Evolutionary conservation across 1,140 invertebrate species (phyloP).

Genomic region (Scaptomyza pallida): DNA sequence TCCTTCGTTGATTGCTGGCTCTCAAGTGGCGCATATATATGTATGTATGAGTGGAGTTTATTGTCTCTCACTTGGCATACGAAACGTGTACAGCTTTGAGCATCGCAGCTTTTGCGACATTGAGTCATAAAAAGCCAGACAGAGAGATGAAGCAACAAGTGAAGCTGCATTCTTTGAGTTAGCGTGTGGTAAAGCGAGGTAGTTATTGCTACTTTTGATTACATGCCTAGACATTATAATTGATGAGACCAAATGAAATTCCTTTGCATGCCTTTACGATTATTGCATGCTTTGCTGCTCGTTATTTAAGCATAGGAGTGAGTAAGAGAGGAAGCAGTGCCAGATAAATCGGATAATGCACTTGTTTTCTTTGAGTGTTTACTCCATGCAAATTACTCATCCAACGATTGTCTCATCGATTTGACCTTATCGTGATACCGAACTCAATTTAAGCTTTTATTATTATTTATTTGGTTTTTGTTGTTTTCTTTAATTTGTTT

Average conservation of each 20-base stretch:
- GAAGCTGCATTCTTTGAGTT: not conserved
- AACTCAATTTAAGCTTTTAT: slow-evolving; percentile 17
- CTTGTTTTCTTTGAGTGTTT: too few relatives aligned
- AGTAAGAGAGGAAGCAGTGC: not conserved
- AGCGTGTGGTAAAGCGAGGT: not conserved
- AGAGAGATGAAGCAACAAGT: not conserved
- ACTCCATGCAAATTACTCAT: not conserved
- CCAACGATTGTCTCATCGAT: slow-evolving; percentile 22
- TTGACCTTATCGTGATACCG: slow-evolving; percentile 25
- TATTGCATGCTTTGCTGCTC: slow-evolving; percentile 56
- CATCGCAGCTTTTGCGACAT: slow-evolving; percentile 6
- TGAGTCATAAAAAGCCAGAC: not conserved
- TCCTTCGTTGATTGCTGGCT: slow-evolving; percentile 55
- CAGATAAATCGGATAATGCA: not conserved
- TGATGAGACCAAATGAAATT: slow-evolving; percentile 59
- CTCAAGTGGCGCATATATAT: slow-evolving; percentile 49
- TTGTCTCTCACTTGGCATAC: slow-evolving; percentile 28
- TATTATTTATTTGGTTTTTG: not conserved
- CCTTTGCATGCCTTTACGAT: slow-evolving; percentile 59
- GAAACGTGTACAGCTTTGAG: slow-evolving; percentile 1
- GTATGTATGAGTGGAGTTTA: slow-evolving; percentile 16
- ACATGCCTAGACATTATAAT: slow-evolving; percentile 63
- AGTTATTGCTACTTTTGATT: slow-evolving; percentile 53
- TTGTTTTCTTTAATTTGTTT: slow-evolving; percentile 18
- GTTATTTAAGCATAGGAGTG: slow-evolving; percentile 35